Evolutionary conservation across 2,888 invertebrate species (phyloP).

Genomic region (Drosophila percnosoma): DNA sequence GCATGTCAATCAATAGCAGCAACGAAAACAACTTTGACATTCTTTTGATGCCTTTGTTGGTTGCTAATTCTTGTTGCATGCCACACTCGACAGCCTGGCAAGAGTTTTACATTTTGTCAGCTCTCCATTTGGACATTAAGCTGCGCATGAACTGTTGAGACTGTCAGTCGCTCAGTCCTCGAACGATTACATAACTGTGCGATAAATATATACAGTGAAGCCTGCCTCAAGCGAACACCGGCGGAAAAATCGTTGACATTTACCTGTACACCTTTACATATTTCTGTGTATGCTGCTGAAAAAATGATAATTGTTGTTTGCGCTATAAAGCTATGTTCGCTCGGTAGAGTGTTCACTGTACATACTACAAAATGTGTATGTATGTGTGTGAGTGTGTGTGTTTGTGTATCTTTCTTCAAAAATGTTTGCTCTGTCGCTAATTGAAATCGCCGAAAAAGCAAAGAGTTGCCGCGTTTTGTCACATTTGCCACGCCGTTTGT

Average conservation of each 20-base stretch:
- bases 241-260: not conserved
- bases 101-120: slow-evolving; percentile 43
- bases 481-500: slow-evolving; percentile 27
- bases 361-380: not conserved
- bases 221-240: too few relatives aligned
- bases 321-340: not conserved
- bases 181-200: not conserved
- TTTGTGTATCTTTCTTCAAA: slow-evolving; percentile 15
- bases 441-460: slow-evolving; percentile 50
- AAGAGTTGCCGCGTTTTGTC: slow-evolving; percentile 33
- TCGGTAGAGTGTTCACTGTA: not conserved
- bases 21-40: slow-evolving; percentile 17
- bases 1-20: slow-evolving; percentile 71
- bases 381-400: not conserved
- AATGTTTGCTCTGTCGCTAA: slow-evolving; percentile 51
- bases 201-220: not conserved
- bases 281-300: not conserved
- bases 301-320: not conserved
- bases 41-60: slow-evolving; percentile 47
- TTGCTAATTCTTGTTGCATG: slow-evolving; percentile 71
- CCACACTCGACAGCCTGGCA: slow-evolving; percentile 51
- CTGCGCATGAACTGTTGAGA: slow-evolving; percentile 38
- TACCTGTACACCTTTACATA: not conserved
- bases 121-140: slow-evolving; percentile 59
- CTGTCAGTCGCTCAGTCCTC: slow-evolving; percentile 4